Evolutionary conservation across 2,888 invertebrate genomes (phyloP), one percentile per base, ranked within the genome.

Genomic region (Cistogaster globosa): DNA sequence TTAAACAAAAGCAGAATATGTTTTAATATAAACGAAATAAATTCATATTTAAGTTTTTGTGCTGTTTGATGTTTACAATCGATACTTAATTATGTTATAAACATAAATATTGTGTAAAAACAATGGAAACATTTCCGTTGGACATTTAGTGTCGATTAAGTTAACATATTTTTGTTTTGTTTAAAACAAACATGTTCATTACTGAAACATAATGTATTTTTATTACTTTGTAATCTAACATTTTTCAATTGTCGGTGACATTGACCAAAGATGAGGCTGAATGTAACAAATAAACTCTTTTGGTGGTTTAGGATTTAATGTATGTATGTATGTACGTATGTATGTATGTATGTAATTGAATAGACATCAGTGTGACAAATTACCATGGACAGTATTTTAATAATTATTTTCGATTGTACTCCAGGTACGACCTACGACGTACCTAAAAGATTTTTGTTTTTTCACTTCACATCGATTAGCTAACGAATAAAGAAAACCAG

Each of bases 21-120:
- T 42, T 42, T 42, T 42, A 42, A 42, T 12, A 42, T 42, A 42
- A 42, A 12, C 1, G 2, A 42, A 42, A 42, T 42, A 42, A 42
- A 42, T 42, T 7, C 42, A 12, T 2, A 2, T n/a, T 12, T 75
- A 26, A 62, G 11, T 68, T 68, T 55, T 48, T 80, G 32, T 42
- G 36, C 22, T 45, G 20, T 57, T 72, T 63, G 36, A 81, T 60
- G 38, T 68, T 74, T 72, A 74, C 57, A 77, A 81, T 81, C 63
- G 77, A 51, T 58, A 74, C 74, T 84, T 77, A 77, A 84, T 84
- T 81, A 84, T 77, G 68, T 78, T 77, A 62, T 63, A 48, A 78
- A 74, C 77, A 81, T 84, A 84, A 81, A 81, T 84, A 74, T 74
- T 81, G n/a, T 71, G 26, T 55, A 42, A 72, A 77, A 67, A 84